Evolutionary conservation across 2,113 vertebrate genomes (phyloP).

Genomic region (Oophaga pumilio): DNA sequence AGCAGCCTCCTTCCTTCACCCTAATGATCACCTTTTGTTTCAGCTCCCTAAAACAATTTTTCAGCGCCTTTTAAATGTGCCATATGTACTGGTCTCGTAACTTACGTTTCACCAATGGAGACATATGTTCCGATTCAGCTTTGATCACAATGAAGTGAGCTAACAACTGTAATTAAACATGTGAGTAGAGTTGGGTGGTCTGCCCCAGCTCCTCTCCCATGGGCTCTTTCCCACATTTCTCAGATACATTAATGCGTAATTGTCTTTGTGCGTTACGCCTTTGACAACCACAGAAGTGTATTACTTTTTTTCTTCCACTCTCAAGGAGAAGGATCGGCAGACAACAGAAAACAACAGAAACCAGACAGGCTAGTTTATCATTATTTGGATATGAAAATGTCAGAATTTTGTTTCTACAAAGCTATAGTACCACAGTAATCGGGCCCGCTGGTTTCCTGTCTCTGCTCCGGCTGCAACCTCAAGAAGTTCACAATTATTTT

Average conservation of each 20-base stretch:
- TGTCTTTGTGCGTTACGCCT: conserved; percentile 56
- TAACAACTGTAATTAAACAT: conserved; percentile 58
- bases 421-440: conserved; percentile 8
- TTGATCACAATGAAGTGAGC: conserved; percentile 58
- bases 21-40: conserved; percentile 59
- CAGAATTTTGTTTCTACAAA: conserved; percentile 1
- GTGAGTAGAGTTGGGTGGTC: conserved; percentile 57
- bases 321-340: conserved; percentile 19
- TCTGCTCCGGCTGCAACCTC: background rate
- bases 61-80: conserved; percentile 58
- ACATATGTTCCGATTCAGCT: conserved; percentile 57
- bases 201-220: conserved; percentile 47
- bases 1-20: conserved; percentile 58
- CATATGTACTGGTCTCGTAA: conserved; percentile 55
- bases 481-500: background rate
- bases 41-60: conserved; percentile 57
- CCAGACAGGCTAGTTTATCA: conserved; percentile 23
- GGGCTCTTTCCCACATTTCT: conserved; percentile 57
- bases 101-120: conserved; percentile 56
- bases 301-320: conserved; percentile 22
- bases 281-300: conserved; percentile 46
- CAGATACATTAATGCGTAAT: conserved; percentile 57
- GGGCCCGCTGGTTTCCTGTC: background rate
- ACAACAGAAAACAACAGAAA: conserved; percentile 47
- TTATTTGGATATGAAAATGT: conserved; percentile 39